Base-by-base conservation (phyloP, 2,113 vertebrate species). In the Setophaga kirtlandii region DNA sequence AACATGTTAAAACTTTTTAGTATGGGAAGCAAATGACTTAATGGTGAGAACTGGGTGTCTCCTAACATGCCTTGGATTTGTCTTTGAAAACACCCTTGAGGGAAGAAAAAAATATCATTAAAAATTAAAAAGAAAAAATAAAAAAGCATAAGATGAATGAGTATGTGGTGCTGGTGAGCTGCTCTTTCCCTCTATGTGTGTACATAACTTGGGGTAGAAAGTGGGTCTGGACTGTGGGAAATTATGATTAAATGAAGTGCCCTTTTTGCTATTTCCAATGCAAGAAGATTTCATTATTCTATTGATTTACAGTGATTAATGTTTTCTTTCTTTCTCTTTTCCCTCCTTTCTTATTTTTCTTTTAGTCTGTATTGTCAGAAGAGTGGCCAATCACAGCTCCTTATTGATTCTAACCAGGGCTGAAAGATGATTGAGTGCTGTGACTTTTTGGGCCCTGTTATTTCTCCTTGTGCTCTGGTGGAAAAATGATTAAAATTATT, bases 401-500 rank as follows among this genome's bases (percentile, higher is more conserved):
- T 90, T 88, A 93, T 93, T 96, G 95, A 97, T 97, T 89, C 64
- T 94, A 88, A 75, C 25, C 56, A 42, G 89, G 31, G 47, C 11
- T 82, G 62, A 92, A 83, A 94, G 80, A 71, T 96, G 85, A 96
- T 88, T 89, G 96, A 97, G n/a, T 88, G 17, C 41, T 87, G 49
- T 94, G 87, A 90, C 73, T 83, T 96, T 73, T 90, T 90, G 60
- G 67, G 70, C 63, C 47, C 63, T 2, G 2, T 75, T 95, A 5
- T 56, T 63, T 87, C 41, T 74, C 52, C 63, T 91, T 60, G 59
- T 79, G 76, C 74, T 96, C 19, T 28, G 33, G 49, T 83, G 30
- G 59, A 73, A 95, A 97, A 95, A 83, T 52, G 39, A 90, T 96
- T 97, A 97, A 47, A 82, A 65, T 25, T 56, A 65, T 96, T 62